Evolutionary conservation across 2,888 invertebrate genomes (phyloP).

Genomic region (Calliphora vomitoria): DNA sequence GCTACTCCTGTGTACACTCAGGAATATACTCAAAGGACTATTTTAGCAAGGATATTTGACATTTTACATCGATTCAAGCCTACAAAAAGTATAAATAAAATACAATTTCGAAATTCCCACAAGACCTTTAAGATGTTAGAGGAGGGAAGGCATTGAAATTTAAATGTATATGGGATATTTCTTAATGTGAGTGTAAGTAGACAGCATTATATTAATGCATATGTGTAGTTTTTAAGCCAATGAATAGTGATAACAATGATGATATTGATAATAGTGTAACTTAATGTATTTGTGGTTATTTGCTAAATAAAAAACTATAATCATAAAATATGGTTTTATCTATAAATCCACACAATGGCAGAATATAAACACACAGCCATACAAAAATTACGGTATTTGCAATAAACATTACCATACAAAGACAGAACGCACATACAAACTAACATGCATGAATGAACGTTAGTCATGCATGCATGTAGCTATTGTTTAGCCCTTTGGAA

Average conservation of each 20-base stretch:
- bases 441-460: neutral
- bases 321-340: conserved; percentile 50
- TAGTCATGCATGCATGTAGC: conserved; percentile 24
- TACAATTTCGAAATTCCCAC: conserved; percentile 28
- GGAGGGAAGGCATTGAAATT: neutral
- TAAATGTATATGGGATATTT: neutral
- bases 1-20: neutral
- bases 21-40: conserved; percentile 50
- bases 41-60: conserved; percentile 40
- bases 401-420: conserved; percentile 2
- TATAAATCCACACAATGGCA: conserved; percentile 33
- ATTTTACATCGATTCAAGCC: conserved; percentile 15
- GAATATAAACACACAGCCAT: neutral
- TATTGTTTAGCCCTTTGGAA: conserved; percentile 46
- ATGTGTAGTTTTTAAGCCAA: neutral
- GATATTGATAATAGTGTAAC: conserved; percentile 46
- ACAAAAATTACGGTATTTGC: neutral
- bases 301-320: conserved; percentile 16
- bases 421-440: neutral
- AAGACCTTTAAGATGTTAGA: neutral
- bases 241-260: conserved; percentile 12
- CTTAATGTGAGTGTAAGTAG: neutral
- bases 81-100: neutral
- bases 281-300: conserved; percentile 46
- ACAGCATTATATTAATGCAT: neutral